These are phyloP conservation scores for Apodemia duryi DNA, from an alignment of 2,888 invertebrate genomes.

Conservation along the genomic window DNA sequence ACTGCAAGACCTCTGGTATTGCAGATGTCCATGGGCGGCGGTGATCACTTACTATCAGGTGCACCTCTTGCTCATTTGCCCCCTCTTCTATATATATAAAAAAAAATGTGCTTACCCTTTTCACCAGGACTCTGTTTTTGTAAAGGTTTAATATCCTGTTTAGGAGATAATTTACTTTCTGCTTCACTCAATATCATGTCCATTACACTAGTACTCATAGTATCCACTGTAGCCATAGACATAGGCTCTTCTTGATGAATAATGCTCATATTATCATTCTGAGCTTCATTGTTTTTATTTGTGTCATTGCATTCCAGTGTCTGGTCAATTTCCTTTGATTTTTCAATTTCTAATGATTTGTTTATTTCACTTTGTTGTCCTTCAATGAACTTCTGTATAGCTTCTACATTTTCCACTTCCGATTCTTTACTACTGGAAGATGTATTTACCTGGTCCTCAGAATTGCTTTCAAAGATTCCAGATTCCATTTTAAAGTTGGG, in stretches of 20 bases:
- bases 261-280: conserved; percentile 20
- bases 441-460: conserved; percentile 30
- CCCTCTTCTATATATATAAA: no score
- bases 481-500: conserved; percentile 22
- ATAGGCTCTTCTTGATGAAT: conserved; percentile 38
- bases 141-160: conserved; percentile 34
- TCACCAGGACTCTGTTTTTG: conserved; percentile 39
- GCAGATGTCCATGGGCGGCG: no score
- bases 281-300: conserved; percentile 24
- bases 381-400: conserved; percentile 60
- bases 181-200: conserved; percentile 56
- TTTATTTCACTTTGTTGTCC: conserved; percentile 52
- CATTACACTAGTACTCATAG: conserved; percentile 54
- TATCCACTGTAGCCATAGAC: conserved; percentile 39
- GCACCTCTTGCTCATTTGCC: no score
- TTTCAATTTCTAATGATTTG: conserved; percentile 29
- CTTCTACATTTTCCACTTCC: conserved; percentile 60
- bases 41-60: no score
- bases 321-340: conserved; percentile 9
- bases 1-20: no score
- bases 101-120: conserved; percentile 38
- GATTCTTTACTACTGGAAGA: conserved; percentile 45
- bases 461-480: conserved; percentile 15
- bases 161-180: conserved; percentile 43
- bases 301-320: conserved; percentile 14